Percentiles rank a stretch among this genome's conserved stretches.
These are phyloP conservation scores for Characodon lateralis DNA, from an alignment of 2,797 vertebrate genomes.

Conservation along the genomic window DNA sequence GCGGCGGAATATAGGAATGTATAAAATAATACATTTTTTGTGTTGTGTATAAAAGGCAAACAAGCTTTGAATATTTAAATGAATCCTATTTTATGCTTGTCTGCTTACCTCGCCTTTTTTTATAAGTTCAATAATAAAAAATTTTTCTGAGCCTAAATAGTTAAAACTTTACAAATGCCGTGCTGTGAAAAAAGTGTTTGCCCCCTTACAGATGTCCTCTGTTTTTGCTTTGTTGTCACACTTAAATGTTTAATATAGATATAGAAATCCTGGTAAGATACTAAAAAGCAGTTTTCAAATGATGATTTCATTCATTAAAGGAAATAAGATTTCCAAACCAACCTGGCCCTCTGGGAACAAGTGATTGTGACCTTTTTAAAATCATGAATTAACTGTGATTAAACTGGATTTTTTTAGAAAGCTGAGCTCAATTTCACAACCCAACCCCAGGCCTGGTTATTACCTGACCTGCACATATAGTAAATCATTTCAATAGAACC, in stretches of 20 bases:
- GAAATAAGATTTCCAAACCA: too few species aligned
- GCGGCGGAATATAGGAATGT: neutral
- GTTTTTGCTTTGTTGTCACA: neutral
- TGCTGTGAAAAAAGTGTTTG: neutral
- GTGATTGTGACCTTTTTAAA: too few species aligned
- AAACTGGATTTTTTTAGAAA: too few species aligned
- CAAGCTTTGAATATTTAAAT: neutral
- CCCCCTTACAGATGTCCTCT: neutral
- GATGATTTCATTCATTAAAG: too few species aligned
- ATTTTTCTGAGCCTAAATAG: slow-evolving; percentile 13
- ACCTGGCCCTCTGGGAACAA: too few species aligned
- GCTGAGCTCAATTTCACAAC: too few species aligned
- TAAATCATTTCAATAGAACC: neutral
- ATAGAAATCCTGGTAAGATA: too few species aligned
- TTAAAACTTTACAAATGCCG: slow-evolving; percentile 24
- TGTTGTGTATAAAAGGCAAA: neutral
- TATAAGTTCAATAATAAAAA: too few species aligned
- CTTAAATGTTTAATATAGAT: neutral
- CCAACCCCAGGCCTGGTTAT: neutral
- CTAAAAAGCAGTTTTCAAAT: too few species aligned
- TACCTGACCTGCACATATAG: neutral
- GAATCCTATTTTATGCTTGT: slow-evolving; percentile 2
- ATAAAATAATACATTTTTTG: neutral
- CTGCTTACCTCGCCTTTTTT: neutral
- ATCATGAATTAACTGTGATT: too few species aligned